These are phyloP conservation scores for Aphelinus certus DNA, from an alignment of 1,140 invertebrate genomes.

Conservation along the genomic window DNA sequence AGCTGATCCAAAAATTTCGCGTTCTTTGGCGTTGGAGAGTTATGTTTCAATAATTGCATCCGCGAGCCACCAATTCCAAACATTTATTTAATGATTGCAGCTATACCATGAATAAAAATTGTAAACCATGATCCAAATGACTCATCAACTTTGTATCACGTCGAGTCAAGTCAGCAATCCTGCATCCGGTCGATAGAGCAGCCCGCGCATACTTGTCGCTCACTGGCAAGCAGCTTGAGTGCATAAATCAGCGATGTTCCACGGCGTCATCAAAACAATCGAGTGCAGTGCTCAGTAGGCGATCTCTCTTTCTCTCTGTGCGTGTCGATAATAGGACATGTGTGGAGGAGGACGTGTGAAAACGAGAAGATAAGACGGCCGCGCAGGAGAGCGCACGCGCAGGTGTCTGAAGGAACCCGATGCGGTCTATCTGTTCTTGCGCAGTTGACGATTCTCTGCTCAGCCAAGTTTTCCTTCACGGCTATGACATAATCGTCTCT, in stretches of 20 bases:
- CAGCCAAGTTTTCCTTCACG: neutral
- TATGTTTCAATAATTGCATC: no score
- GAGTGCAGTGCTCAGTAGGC: no score
- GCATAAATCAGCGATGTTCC: no score
- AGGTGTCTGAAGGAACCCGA: conserved; percentile 48
- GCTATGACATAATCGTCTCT: conserved; percentile 26
- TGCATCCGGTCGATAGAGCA: conserved; percentile 9
- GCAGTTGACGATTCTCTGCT: neutral
- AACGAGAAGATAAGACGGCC: conserved; percentile 46
- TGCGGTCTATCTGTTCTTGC: neutral
- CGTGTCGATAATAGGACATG: conserved; percentile 21
- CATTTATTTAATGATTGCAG: no score
- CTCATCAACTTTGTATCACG: no score
- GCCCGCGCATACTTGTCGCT: neutral
- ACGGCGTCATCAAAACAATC: no score
- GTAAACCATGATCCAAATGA: no score
- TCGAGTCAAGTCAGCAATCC: neutral
- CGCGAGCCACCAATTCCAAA: no score
- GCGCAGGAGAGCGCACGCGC: conserved; percentile 22
- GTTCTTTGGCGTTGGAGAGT: no score
- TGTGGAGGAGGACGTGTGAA: conserved; percentile 38
- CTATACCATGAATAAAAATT: no score
- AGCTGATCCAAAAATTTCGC: no score
- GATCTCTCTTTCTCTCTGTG: no score
- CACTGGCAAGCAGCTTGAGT: conserved; percentile 9